Base-by-base conservation (phyloP, 30 jellyfish, hydroid and myxozoan genomes). In the Chironex yamaguchii region DNA sequence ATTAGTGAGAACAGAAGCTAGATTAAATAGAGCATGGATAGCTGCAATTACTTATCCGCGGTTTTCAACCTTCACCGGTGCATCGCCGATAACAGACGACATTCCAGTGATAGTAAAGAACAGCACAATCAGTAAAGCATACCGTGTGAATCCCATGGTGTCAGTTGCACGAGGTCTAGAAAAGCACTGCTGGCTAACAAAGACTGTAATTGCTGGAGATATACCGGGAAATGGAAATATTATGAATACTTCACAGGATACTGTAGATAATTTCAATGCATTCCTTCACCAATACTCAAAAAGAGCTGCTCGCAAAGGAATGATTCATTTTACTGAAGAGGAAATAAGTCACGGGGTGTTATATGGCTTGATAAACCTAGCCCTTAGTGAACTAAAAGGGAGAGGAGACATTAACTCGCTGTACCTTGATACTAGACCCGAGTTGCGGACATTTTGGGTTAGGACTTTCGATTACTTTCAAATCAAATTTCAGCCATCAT, bases 101-200 rank as follows among this genome's bases (percentile, higher is more conserved):
- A 48, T 86, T 75, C 96, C 96, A 21, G 68, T 86, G 30, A 4
- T 76, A 28, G 36, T 77, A 31, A 34, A 74, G 4, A 91, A 88
- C 20, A 93, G 76, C 35, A 30, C 95, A 0, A 88, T 64, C 9
- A 52, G 58, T 13, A 86, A 86, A 71, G 93, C 96, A 1, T 86
- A 49, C 62, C 29, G 4, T 1, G 96, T 86, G n/a, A 23, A 71
- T 0, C 6, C 83, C n/a, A 52, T 32, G 4, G 62, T 94, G 0
- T 13, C 52, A 34, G 25, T 82, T 1, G 79, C 89, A 2, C 82
- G 58, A 25, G 76, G 52, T 22, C 65, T 86, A 33, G 96, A 86
- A 4, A 86, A 86, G 67, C 52, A 74, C 34, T 77, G 62, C 50
- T 86, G 96, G 96, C 93, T 86, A 17, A 86, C 96, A 52, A 86